phyloP scores from a whole-genome alignment of 1,140 invertebrate genomes.

The Cydia pomonella region DNA sequence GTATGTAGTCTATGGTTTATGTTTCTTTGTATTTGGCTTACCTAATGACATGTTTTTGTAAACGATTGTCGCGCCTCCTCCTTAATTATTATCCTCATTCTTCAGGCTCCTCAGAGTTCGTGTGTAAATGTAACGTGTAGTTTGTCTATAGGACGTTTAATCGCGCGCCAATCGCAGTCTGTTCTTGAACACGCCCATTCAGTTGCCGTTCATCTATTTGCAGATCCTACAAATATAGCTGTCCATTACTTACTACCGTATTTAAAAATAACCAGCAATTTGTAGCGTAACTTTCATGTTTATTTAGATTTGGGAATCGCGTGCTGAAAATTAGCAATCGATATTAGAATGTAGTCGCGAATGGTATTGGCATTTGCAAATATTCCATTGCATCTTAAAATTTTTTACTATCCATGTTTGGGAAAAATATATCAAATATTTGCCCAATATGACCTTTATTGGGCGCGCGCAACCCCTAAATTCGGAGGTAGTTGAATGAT shows the following conservation, averaged over 20 bases:
- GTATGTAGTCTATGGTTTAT: too few species aligned
- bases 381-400: not conserved
- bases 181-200: not conserved
- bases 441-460: too few species aligned
- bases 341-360: not conserved
- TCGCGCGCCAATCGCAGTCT: not conserved
- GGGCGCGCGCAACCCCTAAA: too few species aligned
- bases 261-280: slow-evolving; percentile 1
- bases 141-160: not conserved
- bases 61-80: not conserved
- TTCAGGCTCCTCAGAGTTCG: not conserved
- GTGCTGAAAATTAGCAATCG: not conserved
- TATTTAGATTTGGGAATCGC: not conserved
- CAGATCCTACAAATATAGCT: slow-evolving; percentile 15
- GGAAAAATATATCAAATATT: too few species aligned
- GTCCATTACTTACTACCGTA: not conserved
- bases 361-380: not conserved
- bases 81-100: not conserved
- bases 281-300: slow-evolving; percentile 10
- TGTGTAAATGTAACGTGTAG: not conserved
- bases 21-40: too few species aligned
- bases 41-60: not conserved
- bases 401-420: too few species aligned
- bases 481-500: too few species aligned
- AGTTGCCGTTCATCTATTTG: slow-evolving; percentile 1